Conservation (phyloP, 2,888 invertebrate species). For the Trissoscelio sp. region DNA sequence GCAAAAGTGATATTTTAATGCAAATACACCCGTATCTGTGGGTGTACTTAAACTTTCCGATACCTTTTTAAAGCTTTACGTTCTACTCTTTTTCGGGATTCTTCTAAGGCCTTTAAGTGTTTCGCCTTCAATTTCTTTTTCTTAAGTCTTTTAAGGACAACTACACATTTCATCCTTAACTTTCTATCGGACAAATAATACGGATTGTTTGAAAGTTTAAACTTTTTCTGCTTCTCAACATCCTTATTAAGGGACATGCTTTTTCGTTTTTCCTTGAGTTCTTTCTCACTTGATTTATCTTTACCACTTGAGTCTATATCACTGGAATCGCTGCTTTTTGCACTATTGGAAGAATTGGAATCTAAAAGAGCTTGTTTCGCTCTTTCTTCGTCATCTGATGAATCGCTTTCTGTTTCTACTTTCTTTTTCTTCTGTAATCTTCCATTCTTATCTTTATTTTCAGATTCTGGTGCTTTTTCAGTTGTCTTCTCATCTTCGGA, state of each 20-base stretch:
- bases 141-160: conserved; percentile 73
- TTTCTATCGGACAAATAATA: conserved; percentile 74
- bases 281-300: background rate
- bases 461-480: background rate
- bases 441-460: background rate
- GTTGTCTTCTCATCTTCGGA: too few species aligned
- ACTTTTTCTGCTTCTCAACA: conserved; percentile 62
- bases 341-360: conserved; percentile 3
- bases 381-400: conserved; percentile 16
- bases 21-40: too few species aligned
- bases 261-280: background rate
- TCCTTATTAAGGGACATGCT: background rate
- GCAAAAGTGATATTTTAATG: too few species aligned
- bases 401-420: conserved; percentile 32
- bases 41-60: background rate
- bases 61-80: conserved; percentile 77
- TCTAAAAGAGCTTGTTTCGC: conserved; percentile 5
- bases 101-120: conserved; percentile 74
- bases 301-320: background rate
- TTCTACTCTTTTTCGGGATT: conserved; percentile 77
- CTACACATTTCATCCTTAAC: conserved; percentile 72
- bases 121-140: conserved; percentile 70
- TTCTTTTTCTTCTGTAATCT: background rate
- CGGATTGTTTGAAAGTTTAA: conserved; percentile 69
- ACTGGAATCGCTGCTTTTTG: background rate